Conservation (phyloP, 2,797 vertebrate species). For the Odontamblyopus lacepedii region DNA sequence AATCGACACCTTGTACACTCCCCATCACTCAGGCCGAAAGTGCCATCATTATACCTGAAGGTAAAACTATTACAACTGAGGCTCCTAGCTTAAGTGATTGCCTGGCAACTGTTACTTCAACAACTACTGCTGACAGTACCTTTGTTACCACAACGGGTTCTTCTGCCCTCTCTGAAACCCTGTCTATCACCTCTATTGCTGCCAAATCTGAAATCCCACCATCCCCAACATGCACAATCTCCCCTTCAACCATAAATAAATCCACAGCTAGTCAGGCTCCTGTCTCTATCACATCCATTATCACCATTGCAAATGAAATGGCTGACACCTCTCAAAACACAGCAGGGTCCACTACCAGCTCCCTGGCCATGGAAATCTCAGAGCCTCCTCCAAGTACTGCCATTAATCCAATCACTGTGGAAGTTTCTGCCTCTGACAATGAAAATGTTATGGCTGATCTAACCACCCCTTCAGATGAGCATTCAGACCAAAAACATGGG, state of each 20-base stretch:
- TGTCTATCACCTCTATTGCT: neutral
- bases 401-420: conserved; percentile 28
- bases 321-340: conserved; percentile 50
- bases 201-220: conserved; percentile 4
- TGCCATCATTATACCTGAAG: conserved; percentile 24
- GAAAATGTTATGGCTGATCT: conserved; percentile 41
- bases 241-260: conserved; percentile 20
- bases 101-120: conserved; percentile 12
- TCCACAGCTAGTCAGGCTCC: conserved; percentile 7
- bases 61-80: conserved; percentile 26
- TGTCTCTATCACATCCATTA: conserved; percentile 38
- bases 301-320: conserved; percentile 48
- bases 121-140: conserved; percentile 28
- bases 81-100: conserved; percentile 19
- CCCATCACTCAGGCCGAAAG: conserved; percentile 22
- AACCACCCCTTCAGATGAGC: conserved; percentile 27
- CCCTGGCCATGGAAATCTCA: conserved; percentile 33
- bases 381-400: conserved; percentile 29
- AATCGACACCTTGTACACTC: conserved; percentile 11
- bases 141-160: conserved; percentile 31
- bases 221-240: conserved; percentile 6
- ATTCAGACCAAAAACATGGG: conserved; percentile 33
- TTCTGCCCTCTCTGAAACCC: conserved; percentile 19
- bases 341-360: conserved; percentile 44
- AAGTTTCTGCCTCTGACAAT: conserved; percentile 21